phyloP scores from a whole-genome alignment of 2,113 vertebrate genomes.

The Seriola rivoliana region DNA sequence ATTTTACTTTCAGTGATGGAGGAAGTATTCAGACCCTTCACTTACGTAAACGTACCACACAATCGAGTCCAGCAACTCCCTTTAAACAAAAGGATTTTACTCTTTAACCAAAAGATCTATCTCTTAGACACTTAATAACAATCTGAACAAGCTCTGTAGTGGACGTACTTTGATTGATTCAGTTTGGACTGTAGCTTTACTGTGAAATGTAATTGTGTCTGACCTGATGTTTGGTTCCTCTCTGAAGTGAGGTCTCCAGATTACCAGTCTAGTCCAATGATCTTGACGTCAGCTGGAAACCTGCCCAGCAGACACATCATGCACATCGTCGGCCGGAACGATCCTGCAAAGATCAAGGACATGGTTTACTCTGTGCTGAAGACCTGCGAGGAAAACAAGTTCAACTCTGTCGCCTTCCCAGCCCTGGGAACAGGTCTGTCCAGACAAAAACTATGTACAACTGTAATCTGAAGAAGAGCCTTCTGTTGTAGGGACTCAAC shows the following conservation, averaged over 20 bases:
- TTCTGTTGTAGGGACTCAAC: neutral
- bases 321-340: conserved; percentile 80
- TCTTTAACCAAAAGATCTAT: too few relatives aligned
- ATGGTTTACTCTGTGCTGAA: conserved; percentile 78
- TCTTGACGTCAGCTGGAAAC: conserved; percentile 86
- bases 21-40: too few relatives aligned
- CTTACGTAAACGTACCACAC: too few relatives aligned
- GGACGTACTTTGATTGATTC: neutral
- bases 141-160: too few relatives aligned
- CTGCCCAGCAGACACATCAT: conserved; percentile 87
- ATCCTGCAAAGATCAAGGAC: conserved; percentile 57
- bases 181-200: neutral
- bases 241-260: conserved; percentile 64
- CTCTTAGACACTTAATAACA: too few relatives aligned
- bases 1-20: too few relatives aligned
- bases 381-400: conserved; percentile 81
- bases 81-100: too few relatives aligned
- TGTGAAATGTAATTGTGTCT: neutral
- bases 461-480: too few relatives aligned
- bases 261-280: conserved; percentile 55
- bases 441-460: neutral
- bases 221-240: neutral
- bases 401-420: conserved; percentile 88
- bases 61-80: too few relatives aligned
- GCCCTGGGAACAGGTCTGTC: conserved; percentile 92